A percentile compares a stretch with the other conserved stretches of the same genome.
phyloP scores from a whole-genome alignment of 2,797 vertebrate genomes.

The Lycodopsis pacificus region DNA sequence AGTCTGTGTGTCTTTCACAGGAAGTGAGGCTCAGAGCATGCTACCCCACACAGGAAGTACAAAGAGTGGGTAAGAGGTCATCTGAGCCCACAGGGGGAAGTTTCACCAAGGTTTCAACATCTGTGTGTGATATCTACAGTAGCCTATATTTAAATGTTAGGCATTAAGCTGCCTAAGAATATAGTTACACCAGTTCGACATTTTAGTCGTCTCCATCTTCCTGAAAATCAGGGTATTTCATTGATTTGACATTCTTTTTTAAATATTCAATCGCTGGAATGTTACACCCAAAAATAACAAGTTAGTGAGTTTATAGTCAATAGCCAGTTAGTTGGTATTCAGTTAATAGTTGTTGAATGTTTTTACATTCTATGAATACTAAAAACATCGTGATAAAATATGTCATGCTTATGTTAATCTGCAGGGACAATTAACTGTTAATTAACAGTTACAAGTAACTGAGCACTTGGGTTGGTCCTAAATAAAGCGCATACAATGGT shows the following conservation, averaged over 20 bases:
- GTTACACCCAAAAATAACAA: no score
- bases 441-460: slow-evolving; percentile 2
- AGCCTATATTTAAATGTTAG: slow-evolving; percentile 21
- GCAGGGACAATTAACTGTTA: no score
- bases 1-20: slow-evolving; percentile 53
- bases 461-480: background rate
- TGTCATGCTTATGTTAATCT: background rate
- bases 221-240: background rate
- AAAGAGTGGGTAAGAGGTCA: slow-evolving; percentile 65
- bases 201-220: background rate
- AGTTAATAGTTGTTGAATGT: no score
- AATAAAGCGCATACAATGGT: slow-evolving; percentile 4
- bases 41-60: slow-evolving; percentile 68
- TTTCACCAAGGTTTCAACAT: slow-evolving; percentile 61
- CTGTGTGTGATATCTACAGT: slow-evolving; percentile 48
- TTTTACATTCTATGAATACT: background rate
- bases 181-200: background rate
- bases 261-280: no score
- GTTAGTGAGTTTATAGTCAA: no score
- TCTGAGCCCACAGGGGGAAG: slow-evolving; percentile 53
- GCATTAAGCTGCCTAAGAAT: slow-evolving; percentile 5
- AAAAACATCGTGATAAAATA: background rate
- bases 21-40: slow-evolving; percentile 54
- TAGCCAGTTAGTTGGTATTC: no score
- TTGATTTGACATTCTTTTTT: background rate